Evolutionary conservation across 2,113 vertebrate genomes (phyloP).

Genomic region (Xiphorhynchus elegans): DNA sequence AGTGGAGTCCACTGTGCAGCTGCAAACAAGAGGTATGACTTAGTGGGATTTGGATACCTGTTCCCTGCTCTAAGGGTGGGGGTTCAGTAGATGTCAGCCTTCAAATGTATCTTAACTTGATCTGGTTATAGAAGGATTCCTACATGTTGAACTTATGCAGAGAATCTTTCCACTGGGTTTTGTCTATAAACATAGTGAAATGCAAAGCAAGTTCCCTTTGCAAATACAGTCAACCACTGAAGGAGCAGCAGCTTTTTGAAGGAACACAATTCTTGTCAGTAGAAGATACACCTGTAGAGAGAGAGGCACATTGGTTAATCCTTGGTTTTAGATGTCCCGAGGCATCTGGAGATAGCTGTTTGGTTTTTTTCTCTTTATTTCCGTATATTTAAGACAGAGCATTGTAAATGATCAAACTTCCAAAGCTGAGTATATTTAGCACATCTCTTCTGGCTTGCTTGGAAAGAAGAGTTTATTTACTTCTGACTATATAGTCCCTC

Average conservation of each 20-base stretch:
- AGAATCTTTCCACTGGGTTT: background rate
- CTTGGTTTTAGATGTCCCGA: background rate
- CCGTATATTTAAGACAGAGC: background rate
- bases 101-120: background rate
- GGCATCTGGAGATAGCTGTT: background rate
- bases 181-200: background rate
- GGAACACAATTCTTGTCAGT: background rate
- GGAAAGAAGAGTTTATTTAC: background rate
- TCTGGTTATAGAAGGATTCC: background rate
- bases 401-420: background rate
- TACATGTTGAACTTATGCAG: background rate
- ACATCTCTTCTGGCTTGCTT: background rate
- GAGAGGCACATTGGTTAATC: background rate
- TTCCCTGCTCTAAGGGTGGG: background rate
- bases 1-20: background rate
- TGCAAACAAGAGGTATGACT: background rate
- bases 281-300: background rate
- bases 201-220: background rate
- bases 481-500: background rate
- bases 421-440: background rate
- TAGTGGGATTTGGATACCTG: background rate
- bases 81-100: background rate
- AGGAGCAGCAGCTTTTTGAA: background rate
- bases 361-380: background rate
- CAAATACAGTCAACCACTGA: background rate